Evolutionary conservation across 2,888 invertebrate species (phyloP), one percentile per base, ranked within the genome.

Genomic region (Steinernema hermaphroditum): DNA sequence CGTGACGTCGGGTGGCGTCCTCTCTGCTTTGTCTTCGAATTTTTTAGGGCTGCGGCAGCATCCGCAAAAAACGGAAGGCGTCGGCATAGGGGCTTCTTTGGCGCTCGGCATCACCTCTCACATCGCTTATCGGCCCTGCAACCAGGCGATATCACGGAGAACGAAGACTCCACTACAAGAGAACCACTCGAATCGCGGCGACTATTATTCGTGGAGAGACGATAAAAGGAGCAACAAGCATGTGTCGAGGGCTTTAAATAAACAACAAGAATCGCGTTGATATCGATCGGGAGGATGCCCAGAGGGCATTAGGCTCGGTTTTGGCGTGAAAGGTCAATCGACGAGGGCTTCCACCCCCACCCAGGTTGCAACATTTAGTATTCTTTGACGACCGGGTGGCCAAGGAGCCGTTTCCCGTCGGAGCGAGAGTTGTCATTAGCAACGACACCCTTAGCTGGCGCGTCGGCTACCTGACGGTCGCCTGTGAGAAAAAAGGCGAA

Each of bases 41-140:
- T 54, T 54, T 24, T 54, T 54, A 16, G 54, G 54, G 27, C 54
- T 54, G 54, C 54, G 54, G 27, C 54, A 54, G 27, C 54, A 54
- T 2, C 54, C 54, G 54, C 54, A 54, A 54, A 54, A 54, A 22
- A 54, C 54, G 12, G 54, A 54, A 9, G 54, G 22, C 54, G 14
- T 54, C 27, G 27, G 22, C 54, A 54, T 22, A 6, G 54, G 54
- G 12, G 54, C 54, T 54, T 54, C 54, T 14, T 19, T 54, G 19
- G 27, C 54, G 27, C 54, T 54, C 27, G 54, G 22, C 54, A 54
- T 54, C 54, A 54, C 54, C 46, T 9, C 22, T 54, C 54, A 54
- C 54, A 54, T 54, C 19, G 19, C 19, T 22, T 19, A 22, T 27
- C 54, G 54, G 6, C 19, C 27, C 54, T 54, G 54, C 54, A 54